Evolutionary conservation across 2,797 vertebrate species (phyloP).

Genomic region (Chelonia mydas): DNA sequence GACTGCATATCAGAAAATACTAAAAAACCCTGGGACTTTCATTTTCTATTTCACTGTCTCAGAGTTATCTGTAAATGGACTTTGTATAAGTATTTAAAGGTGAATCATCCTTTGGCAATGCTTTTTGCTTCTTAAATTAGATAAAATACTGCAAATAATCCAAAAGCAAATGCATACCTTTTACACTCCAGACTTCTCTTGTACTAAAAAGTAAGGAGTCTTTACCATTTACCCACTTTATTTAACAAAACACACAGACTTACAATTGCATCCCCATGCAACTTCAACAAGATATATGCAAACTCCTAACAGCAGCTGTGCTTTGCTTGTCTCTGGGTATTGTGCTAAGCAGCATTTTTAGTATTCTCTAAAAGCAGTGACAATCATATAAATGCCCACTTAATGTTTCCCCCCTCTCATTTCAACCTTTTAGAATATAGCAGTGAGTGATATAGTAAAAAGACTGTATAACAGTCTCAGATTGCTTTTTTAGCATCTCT

Average conservation of each 20-base stretch:
- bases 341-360: slow-evolving; percentile 50
- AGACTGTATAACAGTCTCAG: slow-evolving; percentile 67
- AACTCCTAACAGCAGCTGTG: slow-evolving; percentile 25
- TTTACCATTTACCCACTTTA: background rate
- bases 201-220: background rate
- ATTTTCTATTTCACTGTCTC: slow-evolving; percentile 3
- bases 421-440: slow-evolving; percentile 59
- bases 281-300: slow-evolving; percentile 14
- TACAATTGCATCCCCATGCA: background rate
- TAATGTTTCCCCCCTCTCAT: slow-evolving; percentile 63
- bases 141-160: background rate
- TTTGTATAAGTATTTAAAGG: background rate
- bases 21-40: background rate
- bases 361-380: slow-evolving; percentile 59
- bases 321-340: background rate
- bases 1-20: background rate
- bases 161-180: background rate
- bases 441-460: slow-evolving; percentile 65
- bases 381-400: slow-evolving; percentile 77
- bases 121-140: background rate
- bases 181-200: background rate
- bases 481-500: slow-evolving; percentile 75
- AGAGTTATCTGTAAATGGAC: background rate
- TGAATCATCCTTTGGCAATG: background rate
- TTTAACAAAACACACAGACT: slow-evolving; percentile 5